These are phyloP conservation scores for Tupaia chinensis DNA, from an alignment of 2,113 vertebrate genomes.

Conservation along the genomic window DNA sequence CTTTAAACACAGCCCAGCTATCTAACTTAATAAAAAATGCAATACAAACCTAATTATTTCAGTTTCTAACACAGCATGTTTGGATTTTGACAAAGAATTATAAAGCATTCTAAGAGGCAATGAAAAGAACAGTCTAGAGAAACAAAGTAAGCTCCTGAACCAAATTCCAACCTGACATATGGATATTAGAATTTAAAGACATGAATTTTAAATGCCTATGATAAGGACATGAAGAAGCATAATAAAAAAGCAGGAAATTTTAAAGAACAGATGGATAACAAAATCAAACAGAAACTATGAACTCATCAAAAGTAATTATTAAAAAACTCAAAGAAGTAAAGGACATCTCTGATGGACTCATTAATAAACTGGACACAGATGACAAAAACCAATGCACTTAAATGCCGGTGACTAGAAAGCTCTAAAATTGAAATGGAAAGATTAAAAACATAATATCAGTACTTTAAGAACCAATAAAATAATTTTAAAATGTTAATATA, in stretches of 20 bases:
- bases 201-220: neutral
- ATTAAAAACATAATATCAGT: neutral
- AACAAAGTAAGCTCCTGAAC: neutral
- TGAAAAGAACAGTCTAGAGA: neutral
- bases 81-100: neutral
- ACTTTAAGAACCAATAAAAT: neutral
- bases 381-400: neutral
- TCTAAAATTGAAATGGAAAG: neutral
- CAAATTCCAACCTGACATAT: neutral
- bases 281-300: neutral
- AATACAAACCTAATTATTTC: neutral
- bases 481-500: neutral
- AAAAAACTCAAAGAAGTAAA: neutral
- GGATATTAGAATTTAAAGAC: neutral
- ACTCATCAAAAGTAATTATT: neutral
- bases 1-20: neutral
- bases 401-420: neutral
- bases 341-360: neutral
- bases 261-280: neutral
- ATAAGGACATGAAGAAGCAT: neutral
- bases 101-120: neutral
- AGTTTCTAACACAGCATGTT: neutral
- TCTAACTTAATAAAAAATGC: neutral
- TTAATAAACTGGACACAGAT: neutral
- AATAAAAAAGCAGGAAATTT: neutral